Percentiles rank a stretch among this genome's conserved stretches.
These are phyloP conservation scores for Tribolium castaneum DNA, from an alignment of 1,140 invertebrate species.

Conservation along the genomic window DNA sequence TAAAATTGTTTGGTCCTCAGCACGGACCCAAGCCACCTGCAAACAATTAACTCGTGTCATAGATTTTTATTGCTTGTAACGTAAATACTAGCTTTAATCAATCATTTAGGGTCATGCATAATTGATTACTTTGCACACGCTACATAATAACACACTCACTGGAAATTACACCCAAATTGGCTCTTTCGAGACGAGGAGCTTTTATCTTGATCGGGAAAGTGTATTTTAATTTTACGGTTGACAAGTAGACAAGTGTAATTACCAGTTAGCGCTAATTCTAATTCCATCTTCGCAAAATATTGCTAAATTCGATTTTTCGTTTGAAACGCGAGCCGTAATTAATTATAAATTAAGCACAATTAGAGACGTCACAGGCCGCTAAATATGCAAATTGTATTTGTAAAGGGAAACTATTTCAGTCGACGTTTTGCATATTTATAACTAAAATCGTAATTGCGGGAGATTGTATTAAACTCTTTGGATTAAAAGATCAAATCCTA, in stretches of 20 bases:
- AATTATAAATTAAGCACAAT: conserved; percentile 7
- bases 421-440: conserved; percentile 28
- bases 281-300: not conserved
- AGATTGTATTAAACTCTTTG: conserved; percentile 28
- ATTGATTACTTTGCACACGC: conserved; percentile 13
- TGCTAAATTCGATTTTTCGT: not conserved
- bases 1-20: conserved; percentile 72
- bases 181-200: not conserved
- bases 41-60: conserved; percentile 37
- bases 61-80: conserved; percentile 8
- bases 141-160: conserved; percentile 23
- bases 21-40: conserved; percentile 68
- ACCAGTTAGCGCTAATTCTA: not conserved
- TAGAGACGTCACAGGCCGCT: not conserved
- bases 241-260: not conserved
- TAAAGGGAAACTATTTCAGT: conserved; percentile 23
- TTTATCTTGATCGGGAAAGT: not conserved
- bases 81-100: conserved; percentile 9
- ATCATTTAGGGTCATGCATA: conserved; percentile 17
- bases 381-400: conserved; percentile 30
- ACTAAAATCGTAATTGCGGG: conserved; percentile 1
- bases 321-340: not conserved
- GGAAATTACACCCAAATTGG: not conserved
- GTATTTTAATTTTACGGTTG: not conserved
- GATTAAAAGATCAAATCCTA: conserved; percentile 31